Evolutionary conservation across 2,113 vertebrate species (phyloP).

Genomic region (Jaculus jaculus): DNA sequence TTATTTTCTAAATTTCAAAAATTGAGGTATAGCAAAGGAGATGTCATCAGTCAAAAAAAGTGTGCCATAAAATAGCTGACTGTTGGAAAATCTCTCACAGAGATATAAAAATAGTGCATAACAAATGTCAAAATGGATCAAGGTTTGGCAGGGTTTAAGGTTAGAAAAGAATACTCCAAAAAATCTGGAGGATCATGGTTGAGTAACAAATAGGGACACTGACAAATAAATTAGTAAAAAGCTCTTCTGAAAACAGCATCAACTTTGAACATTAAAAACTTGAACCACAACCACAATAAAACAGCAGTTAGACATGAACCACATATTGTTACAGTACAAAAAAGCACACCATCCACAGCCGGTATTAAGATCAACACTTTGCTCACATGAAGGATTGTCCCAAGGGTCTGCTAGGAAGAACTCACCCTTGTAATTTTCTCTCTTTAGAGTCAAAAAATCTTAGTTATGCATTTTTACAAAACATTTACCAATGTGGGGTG

Average conservation of each 20-base stretch:
- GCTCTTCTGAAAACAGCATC: conserved; percentile 91
- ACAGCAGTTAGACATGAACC: conserved; percentile 90
- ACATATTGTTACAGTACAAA: conserved; percentile 93
- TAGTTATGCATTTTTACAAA: conserved; percentile 80
- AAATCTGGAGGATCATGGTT: conserved; percentile 89
- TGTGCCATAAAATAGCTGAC: conserved; percentile 91
- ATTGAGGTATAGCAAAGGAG: conserved; percentile 93
- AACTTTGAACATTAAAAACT: conserved; percentile 92
- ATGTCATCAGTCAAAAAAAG: conserved; percentile 91
- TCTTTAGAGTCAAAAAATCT: conserved; percentile 85
- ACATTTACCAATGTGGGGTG: conserved; percentile 76
- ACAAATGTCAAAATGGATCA: conserved; percentile 92
- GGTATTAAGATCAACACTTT: conserved; percentile 87
- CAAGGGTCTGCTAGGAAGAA: conserved; percentile 83
- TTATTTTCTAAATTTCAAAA: conserved; percentile 91
- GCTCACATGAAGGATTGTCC: conserved; percentile 94
- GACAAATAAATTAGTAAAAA: conserved; percentile 94
- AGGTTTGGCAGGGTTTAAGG: conserved; percentile 89
- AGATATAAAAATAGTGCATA: conserved; percentile 96
- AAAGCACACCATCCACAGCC: conserved; percentile 88
- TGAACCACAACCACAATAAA: conserved; percentile 91
- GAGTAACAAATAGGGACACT: conserved; percentile 89
- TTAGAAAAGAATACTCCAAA: conserved; percentile 90
- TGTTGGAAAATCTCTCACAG: conserved; percentile 90
- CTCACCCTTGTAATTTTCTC: conserved; percentile 86